phyloP scores from a whole-genome alignment of 2,888 invertebrate genomes.

The Sicus ferrugineus region DNA sequence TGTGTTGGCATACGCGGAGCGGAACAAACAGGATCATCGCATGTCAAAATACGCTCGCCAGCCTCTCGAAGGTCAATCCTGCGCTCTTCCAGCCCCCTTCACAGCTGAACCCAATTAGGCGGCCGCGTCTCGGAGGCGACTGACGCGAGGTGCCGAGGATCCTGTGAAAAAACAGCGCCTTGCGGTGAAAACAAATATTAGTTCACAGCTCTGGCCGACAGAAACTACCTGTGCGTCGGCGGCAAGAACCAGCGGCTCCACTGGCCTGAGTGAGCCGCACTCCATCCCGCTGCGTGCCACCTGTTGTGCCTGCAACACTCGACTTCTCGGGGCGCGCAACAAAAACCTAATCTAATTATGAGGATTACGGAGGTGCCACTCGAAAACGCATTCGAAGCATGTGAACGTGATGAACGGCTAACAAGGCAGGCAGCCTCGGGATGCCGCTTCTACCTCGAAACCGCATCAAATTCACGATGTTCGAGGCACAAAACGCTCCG shows the following conservation, averaged over 20 bases:
- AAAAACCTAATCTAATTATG: conserved; percentile 11
- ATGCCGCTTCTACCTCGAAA: conserved; percentile 3
- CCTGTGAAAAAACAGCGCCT: conserved; percentile 26
- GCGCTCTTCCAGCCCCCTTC: neutral
- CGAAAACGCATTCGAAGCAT: neutral
- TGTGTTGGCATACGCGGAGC: conserved; percentile 4
- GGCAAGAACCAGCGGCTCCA: neutral
- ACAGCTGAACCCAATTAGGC: neutral
- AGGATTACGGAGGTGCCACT: conserved; percentile 12
- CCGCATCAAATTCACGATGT: neutral
- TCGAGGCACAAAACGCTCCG: neutral
- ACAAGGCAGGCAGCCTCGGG: neutral
- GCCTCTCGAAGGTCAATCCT: neutral
- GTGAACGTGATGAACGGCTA: conserved; percentile 6
- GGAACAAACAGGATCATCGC: conserved; percentile 22
- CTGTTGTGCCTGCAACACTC: neutral
- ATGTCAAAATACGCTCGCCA: conserved; percentile 20
- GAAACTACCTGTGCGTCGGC: neutral
- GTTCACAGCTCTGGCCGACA: neutral
- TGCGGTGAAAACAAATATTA: conserved; percentile 31
- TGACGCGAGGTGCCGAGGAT: conserved; percentile 10
- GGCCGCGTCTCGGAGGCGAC: neutral
- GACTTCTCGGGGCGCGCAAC: neutral
- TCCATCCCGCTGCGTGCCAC: neutral
- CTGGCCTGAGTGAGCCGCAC: no score